Evolutionary conservation across 2,888 invertebrate genomes (phyloP).

Genomic region (Caenorhabditis macrosperma): DNA sequence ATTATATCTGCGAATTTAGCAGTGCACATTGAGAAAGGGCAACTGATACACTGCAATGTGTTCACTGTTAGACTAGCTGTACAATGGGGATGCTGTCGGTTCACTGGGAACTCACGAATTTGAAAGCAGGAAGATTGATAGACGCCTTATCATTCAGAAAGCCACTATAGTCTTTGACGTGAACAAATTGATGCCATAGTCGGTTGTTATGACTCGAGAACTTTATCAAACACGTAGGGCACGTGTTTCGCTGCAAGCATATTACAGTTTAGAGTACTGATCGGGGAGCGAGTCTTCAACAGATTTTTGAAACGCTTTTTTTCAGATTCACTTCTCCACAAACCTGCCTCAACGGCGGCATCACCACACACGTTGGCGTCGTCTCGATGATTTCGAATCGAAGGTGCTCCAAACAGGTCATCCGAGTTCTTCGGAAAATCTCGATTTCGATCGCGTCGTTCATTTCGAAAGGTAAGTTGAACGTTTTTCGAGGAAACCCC

Average conservation of each 20-base stretch:
- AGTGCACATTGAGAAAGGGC: conserved; percentile 2
- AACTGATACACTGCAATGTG: neutral
- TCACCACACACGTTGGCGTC: neutral
- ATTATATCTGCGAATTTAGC: conserved; percentile 6
- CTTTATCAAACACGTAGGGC: neutral
- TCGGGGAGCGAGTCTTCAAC: neutral
- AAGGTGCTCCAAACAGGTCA: neutral
- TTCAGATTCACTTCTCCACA: too few relatives aligned
- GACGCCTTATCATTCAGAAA: neutral
- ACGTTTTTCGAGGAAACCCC: neutral
- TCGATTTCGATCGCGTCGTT: neutral
- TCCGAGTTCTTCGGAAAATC: neutral
- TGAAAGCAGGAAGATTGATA: neutral
- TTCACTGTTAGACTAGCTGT: too few relatives aligned
- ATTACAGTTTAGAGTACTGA: neutral
- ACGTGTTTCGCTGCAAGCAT: neutral
- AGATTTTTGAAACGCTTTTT: too few relatives aligned
- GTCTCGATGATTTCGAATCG: neutral
- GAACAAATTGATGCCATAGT: conserved; percentile 22
- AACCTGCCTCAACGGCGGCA: conserved; percentile 5
- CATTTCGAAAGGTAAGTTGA: neutral
- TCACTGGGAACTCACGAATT: neutral
- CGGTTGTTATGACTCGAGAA: neutral
- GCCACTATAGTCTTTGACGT: conserved; percentile 3
- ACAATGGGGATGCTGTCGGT: too few relatives aligned